These are phyloP conservation scores for Eutolmus rufibarbis DNA, from an alignment of 2,888 invertebrate genomes.

Conservation along the genomic window DNA sequence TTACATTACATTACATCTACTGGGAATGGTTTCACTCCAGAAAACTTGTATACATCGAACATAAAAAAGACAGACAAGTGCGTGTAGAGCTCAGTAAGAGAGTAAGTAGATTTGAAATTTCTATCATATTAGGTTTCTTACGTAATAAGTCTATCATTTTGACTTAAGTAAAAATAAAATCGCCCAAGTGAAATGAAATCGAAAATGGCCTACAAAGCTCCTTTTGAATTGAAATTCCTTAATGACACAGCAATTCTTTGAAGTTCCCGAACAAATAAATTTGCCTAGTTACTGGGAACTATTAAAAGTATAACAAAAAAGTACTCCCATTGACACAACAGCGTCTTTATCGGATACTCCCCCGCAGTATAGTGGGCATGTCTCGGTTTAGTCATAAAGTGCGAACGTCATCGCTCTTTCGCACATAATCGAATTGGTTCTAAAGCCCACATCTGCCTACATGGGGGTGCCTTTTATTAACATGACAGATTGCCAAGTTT, in stretches of 20 bases:
- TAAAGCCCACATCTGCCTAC: neutral
- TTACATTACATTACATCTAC: no score
- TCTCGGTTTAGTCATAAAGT: neutral
- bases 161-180: no score
- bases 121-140: no score
- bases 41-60: no score
- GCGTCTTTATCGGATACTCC: neutral
- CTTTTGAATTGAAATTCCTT: no score
- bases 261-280: neutral
- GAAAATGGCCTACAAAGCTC: no score
- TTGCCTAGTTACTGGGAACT: neutral
- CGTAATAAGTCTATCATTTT: no score
- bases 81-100: no score
- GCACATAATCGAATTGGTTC: neutral
- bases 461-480: slow-evolving; percentile 2
- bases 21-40: no score
- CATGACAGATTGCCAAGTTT: slow-evolving; percentile 35
- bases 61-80: no score
- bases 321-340: neutral
- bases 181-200: no score
- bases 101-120: no score
- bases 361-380: neutral
- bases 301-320: neutral
- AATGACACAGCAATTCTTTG: neutral
- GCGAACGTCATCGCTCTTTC: neutral